phyloP scores from a whole-genome alignment of 2,888 invertebrate genomes.

The Hemaris fuciformis region DNA sequence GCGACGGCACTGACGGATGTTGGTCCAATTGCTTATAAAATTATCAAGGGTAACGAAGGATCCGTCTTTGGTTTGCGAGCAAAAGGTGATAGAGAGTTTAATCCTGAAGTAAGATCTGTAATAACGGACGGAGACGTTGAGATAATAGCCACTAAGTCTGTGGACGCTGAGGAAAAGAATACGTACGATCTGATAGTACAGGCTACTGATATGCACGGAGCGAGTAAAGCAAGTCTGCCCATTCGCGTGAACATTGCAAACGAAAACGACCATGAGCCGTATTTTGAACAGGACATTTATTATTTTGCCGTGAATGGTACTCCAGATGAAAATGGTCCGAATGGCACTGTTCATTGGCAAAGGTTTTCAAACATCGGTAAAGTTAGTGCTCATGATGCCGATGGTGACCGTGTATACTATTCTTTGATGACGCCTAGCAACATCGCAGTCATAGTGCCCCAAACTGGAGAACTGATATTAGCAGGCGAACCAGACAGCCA shows the following conservation, averaged over 20 bases:
- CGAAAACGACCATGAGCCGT: constrained; percentile 95
- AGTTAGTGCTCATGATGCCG: constrained; percentile 93
- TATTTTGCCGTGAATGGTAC: constrained; percentile 88
- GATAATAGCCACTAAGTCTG: constrained; percentile 86
- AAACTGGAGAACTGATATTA: constrained; percentile 93
- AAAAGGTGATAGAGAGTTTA: constrained; percentile 67
- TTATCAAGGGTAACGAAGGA: constrained; percentile 88
- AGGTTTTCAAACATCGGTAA: constrained; percentile 92
- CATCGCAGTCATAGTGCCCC: constrained; percentile 93
- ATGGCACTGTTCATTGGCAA: constrained; percentile 85
- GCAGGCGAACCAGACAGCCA: constrained; percentile 88
- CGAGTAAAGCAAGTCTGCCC: constrained; percentile 91
- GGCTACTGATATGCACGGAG: constrained; percentile 89
- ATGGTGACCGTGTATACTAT: constrained; percentile 96
- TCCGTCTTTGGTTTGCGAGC: constrained; percentile 88
- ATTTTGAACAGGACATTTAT: constrained; percentile 89
- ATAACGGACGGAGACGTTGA: constrained; percentile 85
- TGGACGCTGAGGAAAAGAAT: constrained; percentile 89
- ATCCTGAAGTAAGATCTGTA: constrained; percentile 75
- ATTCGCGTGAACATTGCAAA: constrained; percentile 89
- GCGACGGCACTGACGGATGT: constrained; percentile 85
- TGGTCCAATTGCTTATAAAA: constrained; percentile 89
- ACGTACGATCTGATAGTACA: constrained; percentile 88
- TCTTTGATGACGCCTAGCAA: constrained; percentile 90
- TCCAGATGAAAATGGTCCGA: constrained; percentile 78